Evolutionary conservation across 2,888 invertebrate genomes (phyloP), one percentile per base, ranked within the genome.

Genomic region (Zaprionus lineosus): DNA sequence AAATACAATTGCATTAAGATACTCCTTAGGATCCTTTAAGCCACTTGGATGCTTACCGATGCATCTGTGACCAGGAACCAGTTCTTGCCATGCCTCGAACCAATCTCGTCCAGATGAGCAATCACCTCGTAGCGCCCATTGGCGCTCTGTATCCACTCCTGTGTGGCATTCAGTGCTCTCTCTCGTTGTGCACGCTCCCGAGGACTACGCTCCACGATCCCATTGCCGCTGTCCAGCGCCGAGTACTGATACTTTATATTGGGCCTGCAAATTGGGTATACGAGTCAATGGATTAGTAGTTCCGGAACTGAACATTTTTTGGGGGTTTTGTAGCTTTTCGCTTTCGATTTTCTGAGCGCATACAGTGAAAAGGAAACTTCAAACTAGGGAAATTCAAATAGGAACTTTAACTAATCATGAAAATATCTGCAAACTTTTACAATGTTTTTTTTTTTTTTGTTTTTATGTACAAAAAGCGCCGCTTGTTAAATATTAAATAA

Each of bases 1-100:
- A 2, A 28, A 16, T 11, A 11, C 0, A 1, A n/a, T n/a, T n/a
- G n/a, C n/a, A n/a, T n/a, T n/a, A n/a, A n/a, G n/a, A n/a, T n/a
- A n/a, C n/a, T n/a, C n/a, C n/a, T n/a, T n/a, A n/a, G n/a, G n/a
- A n/a, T n/a, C n/a, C n/a, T n/a, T n/a, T n/a, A n/a, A n/a, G 9
- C 8, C 1, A 21, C 5, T 6, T 7, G 12, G 11, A 7, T 15
- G 26, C 86, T 75, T 67, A 93, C 94, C 90, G 94, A 93, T 74
- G 93, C 94, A 89, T 97, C 97, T 84, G 94, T 94, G 58, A 97
- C 95, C 16, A 95, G 93, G 89, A 97, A 97, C 97, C 97, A 98
- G 89, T 96, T 94, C 89, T 97, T 97, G 89, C 95, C 95, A 46
- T 94, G 91, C 48, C 97, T 92, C 29, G 95, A 95, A 6, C 97